A percentile compares a stretch with the other conserved stretches of the same genome.
These are phyloP conservation scores for Alces alces DNA, from an alignment of 2,113 vertebrate species.

Conservation along the genomic window DNA sequence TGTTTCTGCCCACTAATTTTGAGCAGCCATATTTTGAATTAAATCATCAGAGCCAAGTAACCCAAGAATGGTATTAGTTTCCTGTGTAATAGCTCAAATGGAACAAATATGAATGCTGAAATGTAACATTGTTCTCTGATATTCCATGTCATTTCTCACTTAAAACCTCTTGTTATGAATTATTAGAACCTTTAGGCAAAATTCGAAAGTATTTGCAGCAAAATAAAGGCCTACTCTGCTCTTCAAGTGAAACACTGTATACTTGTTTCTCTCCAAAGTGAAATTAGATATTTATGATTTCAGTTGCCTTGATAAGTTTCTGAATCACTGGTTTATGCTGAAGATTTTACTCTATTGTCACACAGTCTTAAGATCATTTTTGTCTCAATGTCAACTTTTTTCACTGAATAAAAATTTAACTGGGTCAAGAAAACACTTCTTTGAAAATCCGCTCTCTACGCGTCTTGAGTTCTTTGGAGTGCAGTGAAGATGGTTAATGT, in stretches of 20 bases:
- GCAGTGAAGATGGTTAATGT: background rate
- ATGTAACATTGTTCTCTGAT: background rate
- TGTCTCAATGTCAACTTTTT: slow-evolving; percentile 74
- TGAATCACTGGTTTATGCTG: slow-evolving; percentile 71
- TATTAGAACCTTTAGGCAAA: slow-evolving; percentile 54
- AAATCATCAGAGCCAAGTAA: slow-evolving; percentile 33
- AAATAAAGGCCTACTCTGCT: slow-evolving; percentile 58
- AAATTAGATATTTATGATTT: slow-evolving; percentile 67
- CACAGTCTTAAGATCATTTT: slow-evolving; percentile 78
- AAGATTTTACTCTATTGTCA: slow-evolving; percentile 73
- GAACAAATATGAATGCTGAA: background rate
- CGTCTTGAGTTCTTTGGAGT: slow-evolving; percentile 26
- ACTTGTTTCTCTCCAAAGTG: slow-evolving; percentile 61
- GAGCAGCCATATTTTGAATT: slow-evolving; percentile 49
- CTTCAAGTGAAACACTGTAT: slow-evolving; percentile 62
- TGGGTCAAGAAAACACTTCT: slow-evolving; percentile 68
- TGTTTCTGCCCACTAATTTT: slow-evolving; percentile 35
- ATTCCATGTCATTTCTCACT: slow-evolving; percentile 38
- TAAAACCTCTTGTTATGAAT: slow-evolving; percentile 38
- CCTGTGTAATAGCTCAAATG: background rate
- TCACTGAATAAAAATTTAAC: slow-evolving; percentile 76
- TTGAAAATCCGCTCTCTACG: background rate
- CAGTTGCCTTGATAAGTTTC: slow-evolving; percentile 63
- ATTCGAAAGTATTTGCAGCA: slow-evolving; percentile 44
- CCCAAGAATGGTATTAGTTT: slow-evolving; percentile 21